phyloP scores from a whole-genome alignment of 30 jellyfish, hydroid and myxozoan genomes.

The Hydractinia symbiolongicarpus region DNA sequence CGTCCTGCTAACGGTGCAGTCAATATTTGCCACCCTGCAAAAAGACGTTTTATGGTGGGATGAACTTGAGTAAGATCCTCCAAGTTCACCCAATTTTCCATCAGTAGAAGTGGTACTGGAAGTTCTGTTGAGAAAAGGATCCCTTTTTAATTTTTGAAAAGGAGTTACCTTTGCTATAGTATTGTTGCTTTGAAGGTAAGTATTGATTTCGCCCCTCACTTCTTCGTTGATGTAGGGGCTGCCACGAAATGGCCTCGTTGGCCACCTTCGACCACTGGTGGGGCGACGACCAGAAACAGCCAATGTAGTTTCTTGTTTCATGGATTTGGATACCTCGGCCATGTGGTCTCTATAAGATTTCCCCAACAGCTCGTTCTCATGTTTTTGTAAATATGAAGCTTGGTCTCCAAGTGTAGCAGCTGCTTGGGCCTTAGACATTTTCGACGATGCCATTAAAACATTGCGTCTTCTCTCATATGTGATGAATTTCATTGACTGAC shows the following conservation, averaged over 20 bases:
- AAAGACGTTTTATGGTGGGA: too few species aligned
- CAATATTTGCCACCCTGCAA: too few species aligned
- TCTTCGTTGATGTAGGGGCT: conserved; percentile 5
- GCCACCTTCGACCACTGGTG: too few species aligned
- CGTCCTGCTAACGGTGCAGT: neutral
- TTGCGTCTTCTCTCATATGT: neutral
- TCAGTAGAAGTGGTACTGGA: neutral
- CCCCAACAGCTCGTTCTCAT: neutral
- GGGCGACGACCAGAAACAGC: neutral
- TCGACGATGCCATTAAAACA: neutral
- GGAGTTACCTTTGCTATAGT: too few species aligned
- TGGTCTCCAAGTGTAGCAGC: neutral
- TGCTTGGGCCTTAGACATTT: too few species aligned
- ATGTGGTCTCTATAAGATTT: neutral
- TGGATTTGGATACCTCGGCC: neutral
- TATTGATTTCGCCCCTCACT: conserved; percentile 1
- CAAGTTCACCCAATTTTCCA: too few species aligned
- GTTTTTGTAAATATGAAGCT: neutral
- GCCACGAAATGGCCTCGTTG: neutral
- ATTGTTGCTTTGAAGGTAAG: neutral
- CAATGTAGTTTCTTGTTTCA: neutral
- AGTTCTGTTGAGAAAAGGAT: neutral
- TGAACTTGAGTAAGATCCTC: conserved; percentile 7
- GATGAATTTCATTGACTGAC: neutral
- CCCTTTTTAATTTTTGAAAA: too few species aligned